phyloP scores from a whole-genome alignment of 2,113 vertebrate genomes.

The Pandion haliaetus region DNA sequence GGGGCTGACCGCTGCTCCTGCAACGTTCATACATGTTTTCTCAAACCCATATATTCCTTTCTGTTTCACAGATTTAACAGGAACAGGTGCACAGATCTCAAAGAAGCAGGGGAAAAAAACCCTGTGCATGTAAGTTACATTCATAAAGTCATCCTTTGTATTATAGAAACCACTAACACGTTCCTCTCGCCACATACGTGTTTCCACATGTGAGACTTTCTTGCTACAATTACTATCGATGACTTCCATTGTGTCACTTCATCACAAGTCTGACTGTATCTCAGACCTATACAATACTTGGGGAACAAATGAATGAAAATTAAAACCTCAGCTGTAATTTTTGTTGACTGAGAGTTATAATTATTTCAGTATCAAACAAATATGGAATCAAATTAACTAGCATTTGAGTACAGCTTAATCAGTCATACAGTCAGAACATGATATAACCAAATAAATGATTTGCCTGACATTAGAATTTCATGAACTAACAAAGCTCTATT shows the following conservation, averaged over 20 bases:
- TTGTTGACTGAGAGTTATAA: background rate
- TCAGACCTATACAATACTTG: background rate
- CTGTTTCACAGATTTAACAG: background rate
- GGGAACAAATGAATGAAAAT: background rate
- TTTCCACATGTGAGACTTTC: background rate
- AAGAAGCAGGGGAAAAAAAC: background rate
- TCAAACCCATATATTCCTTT: fast-evolving
- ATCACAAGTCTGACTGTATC: background rate
- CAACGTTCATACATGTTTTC: fast-evolving
- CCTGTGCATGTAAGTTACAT: background rate
- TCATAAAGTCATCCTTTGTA: too few species aligned
- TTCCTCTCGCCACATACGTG: background rate
- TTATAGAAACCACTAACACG: background rate
- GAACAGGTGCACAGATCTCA: background rate
- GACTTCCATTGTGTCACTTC: background rate
- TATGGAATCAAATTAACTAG: background rate
- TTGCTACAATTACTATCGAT: background rate
- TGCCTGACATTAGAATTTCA: background rate
- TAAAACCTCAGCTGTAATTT: background rate
- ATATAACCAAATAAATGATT: background rate
- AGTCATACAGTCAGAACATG: background rate
- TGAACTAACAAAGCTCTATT: background rate
- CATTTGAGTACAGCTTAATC: background rate
- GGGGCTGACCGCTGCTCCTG: background rate
- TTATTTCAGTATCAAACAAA: background rate